Base-by-base conservation (phyloP, 2,797 vertebrate genomes). In the Siniperca scherzeri region DNA sequence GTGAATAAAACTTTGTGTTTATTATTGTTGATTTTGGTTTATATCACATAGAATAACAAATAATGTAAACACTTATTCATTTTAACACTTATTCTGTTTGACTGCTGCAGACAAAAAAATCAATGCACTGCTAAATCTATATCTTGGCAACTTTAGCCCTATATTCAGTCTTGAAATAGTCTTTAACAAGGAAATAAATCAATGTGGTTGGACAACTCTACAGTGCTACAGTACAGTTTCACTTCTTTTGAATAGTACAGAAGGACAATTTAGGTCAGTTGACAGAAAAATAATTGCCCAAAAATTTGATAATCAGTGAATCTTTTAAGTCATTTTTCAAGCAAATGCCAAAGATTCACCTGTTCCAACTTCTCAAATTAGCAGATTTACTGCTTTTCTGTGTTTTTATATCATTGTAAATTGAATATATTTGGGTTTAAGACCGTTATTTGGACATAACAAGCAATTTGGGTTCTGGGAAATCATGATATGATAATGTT, bases 31-130 rank as follows among this genome's bases (percentile, higher is more conserved):
- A 38, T 74, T 81, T 82, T 0, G 11, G 11, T 56, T 62, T 36
- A 36, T 66, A 61, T 80, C 62, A 72, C n/a, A 74, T 30, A 61
- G 33, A 36, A 64, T 74, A 64, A 55, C 6, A 62, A 60, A 60
- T 77, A 2, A 19, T 68, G 44, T 19, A 14, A 30, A 40, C 22
- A n/a, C 17, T 77, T 77, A 27, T 27, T 27, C 2, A 27, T 27
- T 27, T 27, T 27, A 27, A 27, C 27, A 27, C 1, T 16, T 70
- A 30, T 67, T 84, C 40, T 66, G 40, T 70, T 56, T 70, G 60
- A 56, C 13, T 38, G 53, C 5, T 36, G 10, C 64, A 56, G 25
- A 72, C 42, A 76, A 46, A 76, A 46, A 75, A 75, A 53, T 59
- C 36, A 42, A 48, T 59, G n/a, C 50, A 46, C 30, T 52, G 25